Percentiles rank a stretch among this genome's conserved stretches.
Conservation (phyloP, 92 coral and sea anemone species). For the Pocillopora meandrina region DNA sequence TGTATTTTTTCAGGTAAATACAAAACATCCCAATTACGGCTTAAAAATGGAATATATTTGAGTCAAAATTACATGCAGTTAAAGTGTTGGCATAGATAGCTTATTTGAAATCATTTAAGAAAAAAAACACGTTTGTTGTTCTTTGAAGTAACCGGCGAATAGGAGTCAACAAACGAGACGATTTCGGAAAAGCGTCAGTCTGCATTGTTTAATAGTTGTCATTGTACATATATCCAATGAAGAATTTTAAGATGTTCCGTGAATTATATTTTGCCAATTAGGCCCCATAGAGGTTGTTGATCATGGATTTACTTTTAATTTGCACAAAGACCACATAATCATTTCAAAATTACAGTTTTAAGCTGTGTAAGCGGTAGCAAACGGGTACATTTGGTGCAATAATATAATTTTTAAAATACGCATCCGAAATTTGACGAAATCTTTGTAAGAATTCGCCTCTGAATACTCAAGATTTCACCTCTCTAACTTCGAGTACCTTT, state of each 20-base stretch:
- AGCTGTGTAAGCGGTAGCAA: no score
- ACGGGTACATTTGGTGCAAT: background rate
- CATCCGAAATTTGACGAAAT: background rate
- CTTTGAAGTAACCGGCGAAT: background rate
- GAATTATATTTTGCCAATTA: background rate
- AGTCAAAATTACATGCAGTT: background rate
- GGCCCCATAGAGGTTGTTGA: background rate
- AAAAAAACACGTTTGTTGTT: background rate
- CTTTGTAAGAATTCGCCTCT: background rate
- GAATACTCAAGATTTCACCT: background rate
- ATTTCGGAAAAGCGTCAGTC: background rate
- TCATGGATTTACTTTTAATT: conserved; percentile 1
- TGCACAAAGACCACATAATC: background rate
- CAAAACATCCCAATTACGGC: background rate
- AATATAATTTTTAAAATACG: background rate
- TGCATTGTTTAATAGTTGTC: background rate
- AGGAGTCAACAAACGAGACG: background rate
- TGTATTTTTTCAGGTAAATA: background rate
- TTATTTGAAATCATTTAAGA: background rate
- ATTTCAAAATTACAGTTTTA: background rate
- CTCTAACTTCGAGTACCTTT: background rate
- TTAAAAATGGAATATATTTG: background rate
- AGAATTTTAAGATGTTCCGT: background rate
- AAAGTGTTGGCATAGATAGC: background rate
- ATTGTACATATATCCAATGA: background rate